Percentiles rank a stretch among this genome's conserved stretches.
Evolutionary conservation across 2,888 invertebrate genomes (phyloP).

Genomic region (Chirona hameri): DNA sequence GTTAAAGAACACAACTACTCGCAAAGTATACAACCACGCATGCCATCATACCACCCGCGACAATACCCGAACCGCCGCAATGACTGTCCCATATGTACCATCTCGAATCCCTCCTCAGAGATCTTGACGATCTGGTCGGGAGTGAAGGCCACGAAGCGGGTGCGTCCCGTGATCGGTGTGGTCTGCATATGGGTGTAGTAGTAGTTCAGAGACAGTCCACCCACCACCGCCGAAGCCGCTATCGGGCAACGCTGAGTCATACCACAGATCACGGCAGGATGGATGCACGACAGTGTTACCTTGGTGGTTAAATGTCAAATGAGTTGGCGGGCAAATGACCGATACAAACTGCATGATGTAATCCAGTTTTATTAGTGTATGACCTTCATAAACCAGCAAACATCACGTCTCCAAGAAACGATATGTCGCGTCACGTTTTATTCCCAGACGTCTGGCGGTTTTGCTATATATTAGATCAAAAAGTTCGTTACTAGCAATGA

Average conservation of each 20-base stretch:
- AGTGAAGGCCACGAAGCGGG: constrained; percentile 54
- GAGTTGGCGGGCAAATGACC: not conserved
- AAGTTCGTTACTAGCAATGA: too few relatives aligned
- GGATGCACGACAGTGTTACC: not conserved
- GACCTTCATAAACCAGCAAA: not conserved
- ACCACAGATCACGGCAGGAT: not conserved
- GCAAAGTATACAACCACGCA: not conserved
- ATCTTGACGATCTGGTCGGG: constrained; percentile 49
- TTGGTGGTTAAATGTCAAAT: not conserved
- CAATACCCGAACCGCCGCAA: not conserved
- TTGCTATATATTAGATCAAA: too few relatives aligned
- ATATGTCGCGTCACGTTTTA: too few relatives aligned
- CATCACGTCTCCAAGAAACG: not conserved
- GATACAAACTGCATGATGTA: not conserved
- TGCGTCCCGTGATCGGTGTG: constrained; percentile 54
- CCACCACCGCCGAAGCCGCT: constrained; percentile 31
- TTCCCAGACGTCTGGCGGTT: too few relatives aligned
- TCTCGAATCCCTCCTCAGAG: constrained; percentile 41
- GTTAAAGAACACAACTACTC: not conserved
- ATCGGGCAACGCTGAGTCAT: not conserved
- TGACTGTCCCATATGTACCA: not conserved
- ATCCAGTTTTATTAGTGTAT: too few relatives aligned
- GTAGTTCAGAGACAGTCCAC: constrained; percentile 30
- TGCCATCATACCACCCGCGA: too few relatives aligned
- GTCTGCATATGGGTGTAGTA: constrained; percentile 51